Percentiles rank a stretch among this genome's conserved stretches.
phyloP scores from a whole-genome alignment of 2,797 vertebrate species.

The Molossus alvarezi region DNA sequence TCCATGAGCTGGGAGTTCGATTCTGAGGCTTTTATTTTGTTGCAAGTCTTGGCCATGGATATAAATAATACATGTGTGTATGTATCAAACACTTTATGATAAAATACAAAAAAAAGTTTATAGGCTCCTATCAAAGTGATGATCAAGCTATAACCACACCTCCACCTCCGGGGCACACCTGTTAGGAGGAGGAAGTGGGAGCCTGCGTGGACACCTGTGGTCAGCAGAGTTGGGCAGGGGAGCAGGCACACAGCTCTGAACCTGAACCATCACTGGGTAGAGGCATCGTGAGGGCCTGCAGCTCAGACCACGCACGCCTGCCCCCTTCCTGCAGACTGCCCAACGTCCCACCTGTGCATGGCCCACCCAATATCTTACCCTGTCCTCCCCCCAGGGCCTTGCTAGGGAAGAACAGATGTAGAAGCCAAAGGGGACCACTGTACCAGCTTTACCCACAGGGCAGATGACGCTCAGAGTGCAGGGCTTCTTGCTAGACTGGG shows the following conservation, averaged over 20 bases:
- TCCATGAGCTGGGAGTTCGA: not conserved
- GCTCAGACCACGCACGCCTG: fast-evolving
- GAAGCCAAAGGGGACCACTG: not conserved
- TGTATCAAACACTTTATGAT: not conserved
- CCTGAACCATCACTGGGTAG: fast-evolving
- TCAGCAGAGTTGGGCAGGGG: fast-evolving
- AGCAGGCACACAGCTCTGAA: fast-evolving
- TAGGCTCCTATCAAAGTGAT: not conserved
- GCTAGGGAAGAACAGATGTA: not conserved
- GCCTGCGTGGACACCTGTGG: fast-evolving
- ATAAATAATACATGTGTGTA: conserved; percentile 15
- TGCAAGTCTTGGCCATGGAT: not conserved
- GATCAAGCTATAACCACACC: not conserved
- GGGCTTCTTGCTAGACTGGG: too few relatives aligned
- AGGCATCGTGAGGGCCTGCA: not conserved
- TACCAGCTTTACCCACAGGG: not conserved
- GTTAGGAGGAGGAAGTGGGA: not conserved
- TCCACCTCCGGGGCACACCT: not conserved
- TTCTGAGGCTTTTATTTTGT: not conserved
- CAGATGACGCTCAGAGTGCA: not conserved
- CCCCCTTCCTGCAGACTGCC: not conserved
- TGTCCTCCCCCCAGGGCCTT: not conserved
- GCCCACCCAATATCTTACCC: too few relatives aligned
- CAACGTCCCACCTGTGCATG: fast-evolving
- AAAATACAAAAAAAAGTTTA: not conserved